Percentiles rank a stretch among this genome's conserved stretches.
phyloP scores from a whole-genome alignment of 2,797 vertebrate species.

The Orientallactaga sibirica region DNA sequence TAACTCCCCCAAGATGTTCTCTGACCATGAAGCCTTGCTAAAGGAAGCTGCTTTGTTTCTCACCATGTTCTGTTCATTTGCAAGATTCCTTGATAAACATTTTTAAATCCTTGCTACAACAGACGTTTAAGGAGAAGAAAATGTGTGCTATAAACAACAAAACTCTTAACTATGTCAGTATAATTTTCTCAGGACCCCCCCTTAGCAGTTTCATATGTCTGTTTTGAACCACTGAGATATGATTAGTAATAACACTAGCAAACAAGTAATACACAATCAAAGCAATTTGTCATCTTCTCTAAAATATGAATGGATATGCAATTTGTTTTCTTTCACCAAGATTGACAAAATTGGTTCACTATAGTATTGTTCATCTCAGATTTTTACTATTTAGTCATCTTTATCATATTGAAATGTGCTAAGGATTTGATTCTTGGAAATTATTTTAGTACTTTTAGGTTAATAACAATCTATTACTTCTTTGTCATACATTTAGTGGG shows the following conservation, averaged over 20 bases:
- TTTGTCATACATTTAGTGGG: conserved; percentile 46
- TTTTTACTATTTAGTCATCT: conserved; percentile 70
- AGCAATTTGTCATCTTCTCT: conserved; percentile 42
- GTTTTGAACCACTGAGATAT: conserved; percentile 26
- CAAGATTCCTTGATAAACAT: conserved; percentile 56
- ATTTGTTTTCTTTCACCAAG: conserved; percentile 54
- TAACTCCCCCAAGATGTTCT: neutral
- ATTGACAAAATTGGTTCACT: conserved; percentile 36
- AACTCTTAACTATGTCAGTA: neutral
- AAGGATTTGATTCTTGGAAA: conserved; percentile 64
- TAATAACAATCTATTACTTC: conserved; percentile 52
- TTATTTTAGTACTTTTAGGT: conserved; percentile 37
- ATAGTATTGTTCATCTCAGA: conserved; percentile 55
- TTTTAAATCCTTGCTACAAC: conserved; percentile 18
- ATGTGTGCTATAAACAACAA: conserved; percentile 31
- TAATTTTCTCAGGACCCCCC: conserved; percentile 39
- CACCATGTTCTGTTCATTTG: conserved; percentile 45
- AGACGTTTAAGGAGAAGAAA: conserved; percentile 40
- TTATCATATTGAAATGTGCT: conserved; percentile 60
- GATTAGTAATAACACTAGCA: conserved; percentile 49
- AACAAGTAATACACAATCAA: conserved; percentile 1
- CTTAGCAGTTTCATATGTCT: conserved; percentile 35
- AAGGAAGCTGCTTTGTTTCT: neutral
- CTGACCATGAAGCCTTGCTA: neutral
- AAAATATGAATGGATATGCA: conserved; percentile 45